Evolutionary conservation across 2,797 vertebrate species (phyloP).

Genomic region (Benthosema pterotum): DNA sequence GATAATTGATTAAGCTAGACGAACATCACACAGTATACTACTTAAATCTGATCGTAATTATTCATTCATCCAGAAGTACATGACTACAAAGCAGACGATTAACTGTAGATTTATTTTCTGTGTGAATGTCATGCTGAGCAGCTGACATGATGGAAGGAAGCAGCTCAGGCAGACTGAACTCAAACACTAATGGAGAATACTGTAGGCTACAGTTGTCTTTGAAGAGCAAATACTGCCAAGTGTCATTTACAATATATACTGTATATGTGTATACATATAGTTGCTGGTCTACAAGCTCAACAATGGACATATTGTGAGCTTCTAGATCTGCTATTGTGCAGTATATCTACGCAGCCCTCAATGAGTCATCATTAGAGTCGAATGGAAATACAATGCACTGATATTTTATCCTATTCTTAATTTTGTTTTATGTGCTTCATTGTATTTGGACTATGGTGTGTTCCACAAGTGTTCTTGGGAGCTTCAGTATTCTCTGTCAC

Average conservation of each 20-base stretch:
- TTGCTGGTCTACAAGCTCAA: too few relatives aligned
- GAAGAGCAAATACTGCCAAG: background rate
- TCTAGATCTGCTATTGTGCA: background rate
- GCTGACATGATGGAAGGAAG: constrained; percentile 14
- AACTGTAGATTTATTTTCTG: background rate
- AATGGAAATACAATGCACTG: constrained; percentile 46
- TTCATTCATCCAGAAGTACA: background rate
- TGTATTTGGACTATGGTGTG: constrained; percentile 16
- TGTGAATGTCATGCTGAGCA: constrained; percentile 23
- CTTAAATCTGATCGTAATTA: constrained; percentile 13
- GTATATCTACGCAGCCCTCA: too few relatives aligned
- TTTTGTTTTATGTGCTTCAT: constrained; percentile 31
- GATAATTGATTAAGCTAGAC: background rate
- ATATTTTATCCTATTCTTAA: constrained; percentile 17
- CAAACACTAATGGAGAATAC: too few relatives aligned
- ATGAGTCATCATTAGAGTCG: constrained; percentile 37
- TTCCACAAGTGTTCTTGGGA: constrained; percentile 17
- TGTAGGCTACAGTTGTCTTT: constrained; percentile 5
- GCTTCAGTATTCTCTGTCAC: constrained; percentile 23
- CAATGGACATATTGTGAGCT: too few relatives aligned
- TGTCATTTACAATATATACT: too few relatives aligned
- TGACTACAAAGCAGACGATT: background rate
- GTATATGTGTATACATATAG: too few relatives aligned
- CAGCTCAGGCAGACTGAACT: constrained; percentile 13
- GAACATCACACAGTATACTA: background rate